A percentile compares a stretch with the other conserved stretches of the same genome.
Conservation (phyloP, 2,113 vertebrate species). For the Carassius auratus region DNA sequence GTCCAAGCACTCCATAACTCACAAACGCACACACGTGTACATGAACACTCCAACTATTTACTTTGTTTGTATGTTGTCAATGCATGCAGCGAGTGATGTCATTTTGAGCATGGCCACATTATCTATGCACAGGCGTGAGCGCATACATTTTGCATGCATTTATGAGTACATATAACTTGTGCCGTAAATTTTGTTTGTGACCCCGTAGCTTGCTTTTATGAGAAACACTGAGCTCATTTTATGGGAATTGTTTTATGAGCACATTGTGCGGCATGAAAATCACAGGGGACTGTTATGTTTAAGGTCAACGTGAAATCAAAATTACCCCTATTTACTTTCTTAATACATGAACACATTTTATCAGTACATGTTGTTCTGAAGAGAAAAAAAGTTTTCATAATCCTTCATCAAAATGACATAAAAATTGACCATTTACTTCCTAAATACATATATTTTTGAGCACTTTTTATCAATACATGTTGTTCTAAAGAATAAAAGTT, state of each 20-base stretch:
- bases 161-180: background rate
- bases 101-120: background rate
- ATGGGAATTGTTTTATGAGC: conserved; percentile 15
- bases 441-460: too few relatives aligned
- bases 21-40: background rate
- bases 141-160: background rate
- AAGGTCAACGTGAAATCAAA: conserved; percentile 15
- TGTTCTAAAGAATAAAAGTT: background rate
- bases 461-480: background rate
- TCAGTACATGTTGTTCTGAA: background rate
- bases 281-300: background rate
- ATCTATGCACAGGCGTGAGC: background rate
- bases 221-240: conserved; percentile 17
- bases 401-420: background rate
- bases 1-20: conserved; percentile 11
- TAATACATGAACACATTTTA: background rate
- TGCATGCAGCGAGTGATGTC: background rate
- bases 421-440: background rate
- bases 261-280: background rate
- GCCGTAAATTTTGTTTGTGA: background rate
- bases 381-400: background rate
- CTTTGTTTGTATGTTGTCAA: background rate
- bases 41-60: background rate
- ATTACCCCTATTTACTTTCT: background rate
- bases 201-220: conserved; percentile 1